A percentile compares a stretch with the other conserved stretches of the same genome.
Conservation (phyloP, 2,888 invertebrate species). For the Alcis repandata region DNA sequence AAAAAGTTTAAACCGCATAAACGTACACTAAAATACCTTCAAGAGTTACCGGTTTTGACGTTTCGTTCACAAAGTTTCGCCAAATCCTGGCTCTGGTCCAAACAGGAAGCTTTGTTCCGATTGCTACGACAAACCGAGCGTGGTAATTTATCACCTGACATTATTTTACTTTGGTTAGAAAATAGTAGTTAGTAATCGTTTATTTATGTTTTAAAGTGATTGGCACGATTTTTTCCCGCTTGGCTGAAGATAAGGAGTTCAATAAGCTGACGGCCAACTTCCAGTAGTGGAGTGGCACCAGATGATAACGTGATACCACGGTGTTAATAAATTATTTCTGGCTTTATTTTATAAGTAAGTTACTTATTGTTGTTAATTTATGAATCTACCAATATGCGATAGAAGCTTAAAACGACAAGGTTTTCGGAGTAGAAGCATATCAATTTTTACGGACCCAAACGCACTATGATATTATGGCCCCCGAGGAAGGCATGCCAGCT, state of each 20-base stretch:
- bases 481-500: slow-evolving; percentile 47
- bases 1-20: slow-evolving; percentile 17
- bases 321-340: too few relatives aligned
- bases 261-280: too few relatives aligned
- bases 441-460: slow-evolving; percentile 33
- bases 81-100: slow-evolving; percentile 58
- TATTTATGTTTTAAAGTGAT: too few relatives aligned
- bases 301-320: too few relatives aligned
- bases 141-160: slow-evolving; percentile 46
- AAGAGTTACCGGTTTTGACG: slow-evolving; percentile 38
- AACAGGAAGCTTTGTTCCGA: slow-evolving; percentile 57
- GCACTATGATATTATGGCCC: slow-evolving; percentile 47
- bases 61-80: slow-evolving; percentile 49
- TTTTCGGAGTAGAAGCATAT: neutral
- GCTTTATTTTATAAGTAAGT: too few relatives aligned
- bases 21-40: slow-evolving; percentile 21
- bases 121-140: slow-evolving; percentile 34
- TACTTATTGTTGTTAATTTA: too few relatives aligned
- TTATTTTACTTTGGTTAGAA: neutral
- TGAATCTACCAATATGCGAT: neutral
- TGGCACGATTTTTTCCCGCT: too few relatives aligned
- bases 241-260: too few relatives aligned
- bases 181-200: too few relatives aligned
- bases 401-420: neutral
- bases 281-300: too few relatives aligned